Percentiles rank a stretch among this genome's conserved stretches.
Evolutionary conservation across 2,888 invertebrate species (phyloP).

Genomic region (Acholoe squamosa): DNA sequence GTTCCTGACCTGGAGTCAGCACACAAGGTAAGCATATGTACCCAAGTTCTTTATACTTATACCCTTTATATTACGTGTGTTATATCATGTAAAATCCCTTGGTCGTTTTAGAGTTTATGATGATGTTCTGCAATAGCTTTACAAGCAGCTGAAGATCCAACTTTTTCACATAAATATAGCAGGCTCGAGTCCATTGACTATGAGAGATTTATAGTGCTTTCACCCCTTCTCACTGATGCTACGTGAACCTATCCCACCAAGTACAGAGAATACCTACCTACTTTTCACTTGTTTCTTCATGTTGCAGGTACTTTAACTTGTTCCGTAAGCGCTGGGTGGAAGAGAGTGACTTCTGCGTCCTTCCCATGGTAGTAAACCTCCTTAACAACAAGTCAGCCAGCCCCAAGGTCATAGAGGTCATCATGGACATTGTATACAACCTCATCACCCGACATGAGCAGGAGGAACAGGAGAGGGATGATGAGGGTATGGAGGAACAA

Average conservation of each 20-base stretch:
- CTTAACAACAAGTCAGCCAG: conserved; percentile 89
- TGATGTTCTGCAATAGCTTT: no score
- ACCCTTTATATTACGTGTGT: no score
- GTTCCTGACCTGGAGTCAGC: conserved; percentile 91
- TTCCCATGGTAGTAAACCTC: conserved; percentile 89
- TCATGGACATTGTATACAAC: conserved; percentile 81
- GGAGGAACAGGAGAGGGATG: conserved; percentile 71
- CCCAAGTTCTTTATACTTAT: no score
- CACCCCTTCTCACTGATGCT: no score
- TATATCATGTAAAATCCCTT: no score
- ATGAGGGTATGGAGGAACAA: background rate
- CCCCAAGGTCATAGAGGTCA: conserved; percentile 85
- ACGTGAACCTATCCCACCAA: no score
- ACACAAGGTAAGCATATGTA: conserved; percentile 86
- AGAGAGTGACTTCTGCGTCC: conserved; percentile 85
- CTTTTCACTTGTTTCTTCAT: no score
- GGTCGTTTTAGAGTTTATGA: no score
- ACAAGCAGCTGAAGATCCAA: no score
- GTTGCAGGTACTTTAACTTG: conserved; percentile 87
- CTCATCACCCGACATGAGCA: conserved; percentile 75
- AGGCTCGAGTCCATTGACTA: no score
- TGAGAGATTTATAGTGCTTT: background rate
- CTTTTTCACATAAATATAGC: no score
- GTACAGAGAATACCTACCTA: no score
- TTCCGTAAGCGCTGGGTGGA: conserved; percentile 85